Evolutionary conservation across 2,888 invertebrate species (phyloP).

Genomic region (Acleris laterana): DNA sequence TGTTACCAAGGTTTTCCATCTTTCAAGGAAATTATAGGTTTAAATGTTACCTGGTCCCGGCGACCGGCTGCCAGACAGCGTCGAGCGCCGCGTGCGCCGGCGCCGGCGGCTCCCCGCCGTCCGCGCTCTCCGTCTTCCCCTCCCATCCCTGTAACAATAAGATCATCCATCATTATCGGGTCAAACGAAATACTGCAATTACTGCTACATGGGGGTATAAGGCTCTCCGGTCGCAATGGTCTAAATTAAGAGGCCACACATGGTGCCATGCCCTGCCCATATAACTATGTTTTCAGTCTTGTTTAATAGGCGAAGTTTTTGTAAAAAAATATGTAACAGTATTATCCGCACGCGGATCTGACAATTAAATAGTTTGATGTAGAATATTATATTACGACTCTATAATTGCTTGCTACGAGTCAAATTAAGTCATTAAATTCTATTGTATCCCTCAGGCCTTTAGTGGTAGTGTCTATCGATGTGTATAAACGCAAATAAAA

Average conservation of each 20-base stretch:
- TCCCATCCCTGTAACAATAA: constrained; percentile 63
- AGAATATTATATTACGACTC: background rate
- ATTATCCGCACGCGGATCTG: background rate
- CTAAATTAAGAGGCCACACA: too few relatives aligned
- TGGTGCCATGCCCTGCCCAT: too few relatives aligned
- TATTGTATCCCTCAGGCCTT: too few relatives aligned
- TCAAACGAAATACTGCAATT: too few relatives aligned
- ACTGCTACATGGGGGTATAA: too few relatives aligned
- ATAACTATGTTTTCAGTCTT: too few relatives aligned
- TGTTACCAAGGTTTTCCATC: too few relatives aligned
- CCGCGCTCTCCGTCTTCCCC: constrained; percentile 62
- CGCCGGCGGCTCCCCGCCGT: constrained; percentile 79
- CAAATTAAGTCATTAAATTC: background rate
- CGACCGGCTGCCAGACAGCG: constrained; percentile 91
- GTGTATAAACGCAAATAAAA: too few relatives aligned
- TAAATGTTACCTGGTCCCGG: constrained; percentile 86
- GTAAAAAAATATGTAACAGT: background rate
- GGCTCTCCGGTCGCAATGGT: too few relatives aligned
- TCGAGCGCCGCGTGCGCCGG: constrained; percentile 88
- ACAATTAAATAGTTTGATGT: background rate
- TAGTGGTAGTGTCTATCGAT: too few relatives aligned
- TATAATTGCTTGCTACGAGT: background rate
- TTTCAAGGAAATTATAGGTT: too few relatives aligned
- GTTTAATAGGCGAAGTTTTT: background rate
- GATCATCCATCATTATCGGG: too few relatives aligned